Percentiles rank a stretch among this genome's conserved stretches.
Conservation (phyloP, 2,888 invertebrate genomes). For the Leucozona laternaria region DNA sequence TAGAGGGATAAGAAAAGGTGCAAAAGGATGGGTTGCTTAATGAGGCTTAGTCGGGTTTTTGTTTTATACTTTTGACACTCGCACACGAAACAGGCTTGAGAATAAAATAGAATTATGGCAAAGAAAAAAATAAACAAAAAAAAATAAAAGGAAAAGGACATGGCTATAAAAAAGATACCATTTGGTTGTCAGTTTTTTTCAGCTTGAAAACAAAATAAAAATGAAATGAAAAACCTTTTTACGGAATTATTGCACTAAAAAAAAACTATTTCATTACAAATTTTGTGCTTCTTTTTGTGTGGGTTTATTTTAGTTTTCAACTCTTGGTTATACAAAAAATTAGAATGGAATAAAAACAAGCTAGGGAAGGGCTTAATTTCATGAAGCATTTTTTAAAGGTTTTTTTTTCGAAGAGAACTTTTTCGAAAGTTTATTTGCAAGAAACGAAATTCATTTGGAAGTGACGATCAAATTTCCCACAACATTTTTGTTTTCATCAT, state of each 20-base stretch:
- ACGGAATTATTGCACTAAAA: background rate
- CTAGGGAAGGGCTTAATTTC: too few relatives aligned
- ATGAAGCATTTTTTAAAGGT: too few relatives aligned
- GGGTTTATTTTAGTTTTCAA: too few relatives aligned
- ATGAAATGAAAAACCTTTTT: background rate
- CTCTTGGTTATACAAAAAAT: too few relatives aligned
- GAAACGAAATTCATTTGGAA: too few relatives aligned
- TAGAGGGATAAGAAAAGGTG: constrained; percentile 26
- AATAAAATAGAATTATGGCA: constrained; percentile 30
- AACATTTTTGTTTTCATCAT: too few relatives aligned
- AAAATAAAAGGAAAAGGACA: background rate
- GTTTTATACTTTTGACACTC: constrained; percentile 37
- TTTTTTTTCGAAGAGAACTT: too few relatives aligned
- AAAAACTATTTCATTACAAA: constrained; percentile 4
- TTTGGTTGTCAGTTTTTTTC: constrained; percentile 16
- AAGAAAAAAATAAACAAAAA: background rate
- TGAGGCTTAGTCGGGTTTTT: constrained; percentile 45
- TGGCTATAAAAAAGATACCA: constrained; percentile 2
- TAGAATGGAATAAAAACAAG: too few relatives aligned
- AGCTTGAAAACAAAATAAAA: background rate
- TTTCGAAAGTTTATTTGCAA: too few relatives aligned
- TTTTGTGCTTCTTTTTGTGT: background rate
- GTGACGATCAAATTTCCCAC: too few relatives aligned
- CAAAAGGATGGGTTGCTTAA: constrained; percentile 43
- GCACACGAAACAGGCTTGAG: background rate